Conservation (phyloP, 2,113 vertebrate genomes). For the Gopherus flavomarginatus region DNA sequence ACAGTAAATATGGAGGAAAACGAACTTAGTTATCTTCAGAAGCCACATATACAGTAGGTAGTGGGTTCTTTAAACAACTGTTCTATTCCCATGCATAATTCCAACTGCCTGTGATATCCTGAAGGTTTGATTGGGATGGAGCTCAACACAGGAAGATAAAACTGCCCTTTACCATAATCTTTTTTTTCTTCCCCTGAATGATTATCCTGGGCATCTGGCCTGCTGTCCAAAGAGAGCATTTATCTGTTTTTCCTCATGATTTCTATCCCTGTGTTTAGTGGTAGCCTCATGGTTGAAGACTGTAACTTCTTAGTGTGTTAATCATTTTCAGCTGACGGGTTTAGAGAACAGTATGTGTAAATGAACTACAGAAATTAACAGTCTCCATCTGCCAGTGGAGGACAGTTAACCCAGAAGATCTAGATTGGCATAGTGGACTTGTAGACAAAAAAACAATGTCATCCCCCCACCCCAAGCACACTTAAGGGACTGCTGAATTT, state of each 20-base stretch:
- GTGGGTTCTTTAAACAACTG: neutral
- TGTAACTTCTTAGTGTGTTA: neutral
- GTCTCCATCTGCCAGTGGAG: neutral
- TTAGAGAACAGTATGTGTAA: neutral
- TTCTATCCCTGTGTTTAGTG: neutral
- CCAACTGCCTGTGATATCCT: neutral
- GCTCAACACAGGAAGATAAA: neutral
- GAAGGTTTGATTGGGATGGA: neutral
- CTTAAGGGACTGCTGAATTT: neutral
- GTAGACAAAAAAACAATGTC: neutral
- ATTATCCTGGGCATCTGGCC: neutral
- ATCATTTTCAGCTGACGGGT: slow-evolving; percentile 14
- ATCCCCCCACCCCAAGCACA: neutral
- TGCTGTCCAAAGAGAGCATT: neutral
- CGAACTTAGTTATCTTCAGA: neutral
- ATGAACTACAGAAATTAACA: slow-evolving; percentile 8
- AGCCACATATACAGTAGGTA: neutral
- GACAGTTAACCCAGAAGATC: neutral
- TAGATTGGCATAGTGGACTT: neutral
- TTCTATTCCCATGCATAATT: neutral
- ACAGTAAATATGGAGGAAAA: neutral
- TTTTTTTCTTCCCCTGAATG: neutral
- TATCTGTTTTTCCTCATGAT: neutral
- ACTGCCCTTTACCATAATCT: neutral
- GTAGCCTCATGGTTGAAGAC: slow-evolving; percentile 3